Base-by-base conservation (phyloP, 2,113 vertebrate genomes). In the Blennius ocellaris region DNA sequence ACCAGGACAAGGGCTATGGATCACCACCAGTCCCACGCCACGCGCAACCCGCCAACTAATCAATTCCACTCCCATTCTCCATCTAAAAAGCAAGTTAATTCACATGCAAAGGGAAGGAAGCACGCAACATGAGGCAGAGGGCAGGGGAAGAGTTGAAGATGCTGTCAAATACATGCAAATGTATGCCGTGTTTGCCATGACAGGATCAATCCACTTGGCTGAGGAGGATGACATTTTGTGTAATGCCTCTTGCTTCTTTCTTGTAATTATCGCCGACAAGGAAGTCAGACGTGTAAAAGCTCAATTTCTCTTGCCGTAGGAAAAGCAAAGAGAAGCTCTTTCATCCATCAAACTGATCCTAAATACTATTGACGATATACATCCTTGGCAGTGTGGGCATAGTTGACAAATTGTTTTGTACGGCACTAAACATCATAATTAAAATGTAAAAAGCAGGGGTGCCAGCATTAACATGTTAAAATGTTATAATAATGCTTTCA, bases 121-220 rank as follows among this genome's bases (percentile, higher is more conserved):
- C 82, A 63, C 8, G 11, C 11, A 36, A 7, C 54, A 8, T 1
- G 17, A 59, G 59, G 49, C 47, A 77, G 54, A 78, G 41, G 65
- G 49, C 66, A 58, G 55, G 41, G 45, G 52, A 56, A 14, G 73
- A 67, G 54, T 11, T 41, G 40, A 30, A 53, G 45, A 69, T n/a
- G 40, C 45, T 37, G 58, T 11, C 43, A 48, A 63, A 15, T 41
- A 71, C n/a, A 77, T 80, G 61, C 69, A 72, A 71, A 84, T 64
- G 45, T 39, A 44, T 39, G 21, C 21, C 17, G 36, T 11, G 39
- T 66, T 74, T 63, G 37, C 47, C 47, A 40, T 36, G 53, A 58
- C 49, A 48, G 52, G 59, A 78, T 82, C 82, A 68, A 74, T 67
- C 52, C 52, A 16, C 44, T 62, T 44, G 48, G 44, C 40, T n/a